A percentile compares a stretch with the other conserved stretches of the same genome.
Conservation (phyloP, 2,888 invertebrate species). For the Seira musarum region DNA sequence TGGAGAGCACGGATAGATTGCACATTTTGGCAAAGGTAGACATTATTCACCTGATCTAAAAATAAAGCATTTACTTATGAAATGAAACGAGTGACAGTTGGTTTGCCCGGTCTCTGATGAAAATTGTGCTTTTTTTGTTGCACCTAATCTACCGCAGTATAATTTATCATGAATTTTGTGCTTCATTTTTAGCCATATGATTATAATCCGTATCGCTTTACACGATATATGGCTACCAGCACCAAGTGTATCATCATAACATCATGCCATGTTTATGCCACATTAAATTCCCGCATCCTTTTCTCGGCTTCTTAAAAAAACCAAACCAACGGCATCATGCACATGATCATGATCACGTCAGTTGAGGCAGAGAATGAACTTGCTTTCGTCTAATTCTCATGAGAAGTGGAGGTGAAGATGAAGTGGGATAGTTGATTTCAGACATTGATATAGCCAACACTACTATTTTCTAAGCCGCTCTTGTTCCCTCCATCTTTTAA, state of each 20-base stretch:
- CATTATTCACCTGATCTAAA: too few species aligned
- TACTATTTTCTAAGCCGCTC: background rate
- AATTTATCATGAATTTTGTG: background rate
- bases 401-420: conserved; percentile 4
- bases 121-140: background rate
- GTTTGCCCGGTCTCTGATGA: too few species aligned
- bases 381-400: background rate
- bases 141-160: background rate
- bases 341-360: too few species aligned
- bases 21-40: conserved; percentile 41
- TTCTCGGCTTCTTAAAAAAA: background rate
- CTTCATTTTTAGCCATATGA: background rate
- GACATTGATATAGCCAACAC: background rate
- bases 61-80: too few species aligned
- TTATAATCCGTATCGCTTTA: too few species aligned
- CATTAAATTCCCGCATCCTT: background rate
- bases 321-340: too few species aligned
- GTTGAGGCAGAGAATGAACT: too few species aligned
- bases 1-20: conserved; percentile 63
- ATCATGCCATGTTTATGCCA: background rate
- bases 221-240: too few species aligned
- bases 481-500: background rate
- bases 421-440: conserved; percentile 9
- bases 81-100: background rate
- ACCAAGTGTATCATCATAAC: background rate